These are phyloP conservation scores for Candoia aspera DNA, from an alignment of 2,113 vertebrate genomes.

Conservation along the genomic window DNA sequence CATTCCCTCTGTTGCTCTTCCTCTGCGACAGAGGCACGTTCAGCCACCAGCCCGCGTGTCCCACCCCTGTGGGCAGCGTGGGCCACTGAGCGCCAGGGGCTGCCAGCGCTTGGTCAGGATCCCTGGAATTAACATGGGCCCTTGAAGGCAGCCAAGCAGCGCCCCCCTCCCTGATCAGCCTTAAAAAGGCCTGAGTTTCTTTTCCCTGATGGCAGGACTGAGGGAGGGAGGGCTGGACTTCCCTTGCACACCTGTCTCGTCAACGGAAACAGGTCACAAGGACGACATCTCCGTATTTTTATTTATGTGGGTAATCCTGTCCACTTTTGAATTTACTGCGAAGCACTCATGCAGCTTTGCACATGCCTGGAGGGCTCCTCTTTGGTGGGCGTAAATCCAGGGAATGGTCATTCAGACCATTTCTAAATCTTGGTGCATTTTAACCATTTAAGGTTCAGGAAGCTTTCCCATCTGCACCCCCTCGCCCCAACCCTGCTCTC, in stretches of 20 bases:
- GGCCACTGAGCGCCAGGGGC: not conserved
- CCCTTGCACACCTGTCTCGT: too few species aligned
- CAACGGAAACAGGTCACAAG: not conserved
- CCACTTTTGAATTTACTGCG: too few species aligned
- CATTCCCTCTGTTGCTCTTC: not conserved
- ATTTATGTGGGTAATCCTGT: not conserved
- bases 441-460: too few species aligned
- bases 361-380: not conserved
- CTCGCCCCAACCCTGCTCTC: not conserved
- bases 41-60: not conserved
- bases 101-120: not conserved
- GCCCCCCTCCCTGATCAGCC: not conserved
- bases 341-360: too few species aligned
- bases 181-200: not conserved
- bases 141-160: too few species aligned
- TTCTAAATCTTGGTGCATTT: not conserved
- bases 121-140: not conserved
- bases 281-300: not conserved
- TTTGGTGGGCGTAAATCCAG: not conserved
- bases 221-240: not conserved
- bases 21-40: not conserved
- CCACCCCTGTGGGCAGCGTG: not conserved
- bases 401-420: not conserved
- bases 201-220: not conserved
- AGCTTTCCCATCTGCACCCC: not conserved